Evolutionary conservation across 2,888 invertebrate species (phyloP).

Genomic region (Globia sparganii): DNA sequence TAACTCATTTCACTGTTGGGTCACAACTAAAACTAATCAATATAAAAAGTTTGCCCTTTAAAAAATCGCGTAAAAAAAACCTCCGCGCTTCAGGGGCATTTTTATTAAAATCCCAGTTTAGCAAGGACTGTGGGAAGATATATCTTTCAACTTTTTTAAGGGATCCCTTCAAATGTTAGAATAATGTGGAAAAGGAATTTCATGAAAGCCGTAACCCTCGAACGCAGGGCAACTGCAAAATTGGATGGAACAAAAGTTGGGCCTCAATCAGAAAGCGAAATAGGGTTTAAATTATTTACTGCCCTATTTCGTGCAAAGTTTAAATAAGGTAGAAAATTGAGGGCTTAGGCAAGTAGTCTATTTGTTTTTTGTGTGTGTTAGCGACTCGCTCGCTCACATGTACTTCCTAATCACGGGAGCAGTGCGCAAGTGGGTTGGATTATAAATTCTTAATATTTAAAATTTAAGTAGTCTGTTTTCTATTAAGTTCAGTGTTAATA

Average conservation of each 20-base stretch:
- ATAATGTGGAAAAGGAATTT: constrained; percentile 41
- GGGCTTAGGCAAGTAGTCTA: neutral
- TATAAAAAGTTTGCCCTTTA: constrained; percentile 35
- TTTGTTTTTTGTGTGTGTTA: no score
- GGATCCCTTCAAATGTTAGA: constrained; percentile 18
- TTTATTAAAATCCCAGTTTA: constrained; percentile 45
- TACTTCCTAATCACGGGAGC: neutral
- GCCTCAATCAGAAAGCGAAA: neutral
- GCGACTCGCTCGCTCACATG: neutral
- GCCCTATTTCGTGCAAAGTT: neutral
- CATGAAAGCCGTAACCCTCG: constrained; percentile 36
- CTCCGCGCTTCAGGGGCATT: constrained; percentile 29
- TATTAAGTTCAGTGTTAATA: no score
- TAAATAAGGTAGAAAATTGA: neutral
- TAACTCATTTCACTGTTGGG: constrained; percentile 19
- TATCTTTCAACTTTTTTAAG: constrained; percentile 34
- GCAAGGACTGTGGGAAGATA: constrained; percentile 18
- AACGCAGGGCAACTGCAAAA: constrained; percentile 38
- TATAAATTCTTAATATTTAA: neutral
- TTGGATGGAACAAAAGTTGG: constrained; percentile 6
- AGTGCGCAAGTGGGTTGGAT: neutral
- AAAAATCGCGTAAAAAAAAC: constrained; percentile 37
- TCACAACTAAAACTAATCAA: constrained; percentile 24
- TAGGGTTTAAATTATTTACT: constrained; percentile 3
- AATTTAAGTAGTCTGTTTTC: neutral